Percentiles rank a stretch among this genome's conserved stretches.
Evolutionary conservation across 1,140 invertebrate species (phyloP).

Genomic region (Pogonognathellus flavescens): DNA sequence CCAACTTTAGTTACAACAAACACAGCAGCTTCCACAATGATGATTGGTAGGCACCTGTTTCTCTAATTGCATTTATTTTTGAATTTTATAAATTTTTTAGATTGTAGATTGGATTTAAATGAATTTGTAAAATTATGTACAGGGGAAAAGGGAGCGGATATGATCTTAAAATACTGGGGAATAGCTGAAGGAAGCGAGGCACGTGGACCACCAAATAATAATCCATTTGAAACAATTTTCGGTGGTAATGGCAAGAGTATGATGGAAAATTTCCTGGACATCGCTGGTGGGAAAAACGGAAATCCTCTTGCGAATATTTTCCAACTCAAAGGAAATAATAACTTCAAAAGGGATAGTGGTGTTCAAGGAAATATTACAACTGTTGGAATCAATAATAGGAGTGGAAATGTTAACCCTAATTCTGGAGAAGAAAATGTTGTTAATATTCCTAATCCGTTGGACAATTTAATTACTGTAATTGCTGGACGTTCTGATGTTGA

Average conservation of each 20-base stretch:
- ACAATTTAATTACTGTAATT: constrained; percentile 20
- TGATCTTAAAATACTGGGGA: constrained; percentile 55
- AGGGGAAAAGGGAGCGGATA: constrained; percentile 55
- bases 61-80: not conserved
- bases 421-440: not conserved
- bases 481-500: not conserved
- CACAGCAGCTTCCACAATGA: constrained; percentile 74
- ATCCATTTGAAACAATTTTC: constrained; percentile 34
- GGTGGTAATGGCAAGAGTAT: constrained; percentile 20
- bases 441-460: constrained; percentile 12
- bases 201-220: not conserved
- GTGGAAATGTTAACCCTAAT: not conserved
- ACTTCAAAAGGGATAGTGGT: constrained; percentile 5
- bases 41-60: not conserved
- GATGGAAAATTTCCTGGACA: constrained; percentile 11
- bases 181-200: not conserved
- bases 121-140: too few species aligned
- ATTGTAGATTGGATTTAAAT: too few species aligned
- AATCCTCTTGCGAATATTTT: constrained; percentile 11
- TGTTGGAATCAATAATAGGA: not conserved
- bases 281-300: constrained; percentile 23
- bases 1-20: constrained; percentile 80
- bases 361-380: not conserved
- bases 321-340: constrained; percentile 17
- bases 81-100: not conserved